These are phyloP conservation scores for Sialia sialis DNA, from an alignment of 2,113 vertebrate species.

Conservation along the genomic window DNA sequence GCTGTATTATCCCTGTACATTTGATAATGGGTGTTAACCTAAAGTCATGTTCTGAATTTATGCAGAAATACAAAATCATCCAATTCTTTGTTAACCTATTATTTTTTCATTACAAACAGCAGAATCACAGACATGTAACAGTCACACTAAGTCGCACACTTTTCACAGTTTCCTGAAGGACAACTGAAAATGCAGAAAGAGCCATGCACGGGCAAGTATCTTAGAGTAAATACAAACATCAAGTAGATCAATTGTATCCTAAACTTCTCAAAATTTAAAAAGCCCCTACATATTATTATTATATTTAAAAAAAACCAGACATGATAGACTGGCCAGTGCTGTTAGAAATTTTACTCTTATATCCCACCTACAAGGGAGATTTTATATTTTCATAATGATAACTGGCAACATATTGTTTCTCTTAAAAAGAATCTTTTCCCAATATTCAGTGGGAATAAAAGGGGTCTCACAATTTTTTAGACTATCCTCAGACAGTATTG, in stretches of 20 bases:
- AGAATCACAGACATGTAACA: neutral
- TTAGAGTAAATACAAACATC: neutral
- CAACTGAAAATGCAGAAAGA: neutral
- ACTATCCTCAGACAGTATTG: neutral
- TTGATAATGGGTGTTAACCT: neutral
- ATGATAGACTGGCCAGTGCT: neutral
- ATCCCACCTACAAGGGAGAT: neutral
- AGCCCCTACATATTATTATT: fast-evolving
- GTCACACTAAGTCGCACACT: neutral
- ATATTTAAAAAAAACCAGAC: neutral
- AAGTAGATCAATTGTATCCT: neutral
- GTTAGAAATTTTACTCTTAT: neutral
- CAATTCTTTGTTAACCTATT: neutral
- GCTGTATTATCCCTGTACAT: neutral
- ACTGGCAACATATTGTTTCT: neutral
- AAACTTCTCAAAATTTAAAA: neutral
- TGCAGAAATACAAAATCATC: neutral
- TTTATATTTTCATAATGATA: neutral
- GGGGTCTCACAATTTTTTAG: neutral
- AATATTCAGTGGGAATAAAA: neutral
- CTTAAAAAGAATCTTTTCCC: neutral
- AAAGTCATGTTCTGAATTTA: neutral
- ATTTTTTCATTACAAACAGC: neutral
- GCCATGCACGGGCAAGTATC: neutral
- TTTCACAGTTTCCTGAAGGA: neutral